A percentile compares a stretch with the other conserved stretches of the same genome.
Evolutionary conservation across 2,888 invertebrate genomes (phyloP).

Genomic region (Steinernema scapterisci): DNA sequence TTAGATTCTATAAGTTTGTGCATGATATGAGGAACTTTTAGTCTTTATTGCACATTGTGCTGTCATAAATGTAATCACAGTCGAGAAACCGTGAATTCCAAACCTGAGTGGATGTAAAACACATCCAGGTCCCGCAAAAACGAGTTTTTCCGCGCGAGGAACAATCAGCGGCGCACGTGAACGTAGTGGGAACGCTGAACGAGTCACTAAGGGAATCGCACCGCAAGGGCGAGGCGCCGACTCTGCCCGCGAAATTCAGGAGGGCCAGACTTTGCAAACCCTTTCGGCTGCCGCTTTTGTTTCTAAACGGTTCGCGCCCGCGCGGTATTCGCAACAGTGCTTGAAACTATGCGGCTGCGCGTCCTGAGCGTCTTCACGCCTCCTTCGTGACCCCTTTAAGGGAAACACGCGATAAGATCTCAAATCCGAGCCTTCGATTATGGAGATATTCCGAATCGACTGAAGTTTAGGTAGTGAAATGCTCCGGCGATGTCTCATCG

Average conservation of each 20-base stretch:
- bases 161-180: slow-evolving; percentile 23
- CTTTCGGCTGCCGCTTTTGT: not conserved
- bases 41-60: not conserved
- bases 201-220: not conserved
- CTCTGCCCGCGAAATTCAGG: too few relatives aligned
- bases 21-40: too few relatives aligned
- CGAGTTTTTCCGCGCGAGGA: slow-evolving; percentile 30
- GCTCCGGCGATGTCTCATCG: slow-evolving; percentile 27
- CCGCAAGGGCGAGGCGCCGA: slow-evolving; percentile 4
- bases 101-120: slow-evolving; percentile 13
- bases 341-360: too few relatives aligned
- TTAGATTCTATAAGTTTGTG: too few relatives aligned
- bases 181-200: not conserved
- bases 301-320: too few relatives aligned
- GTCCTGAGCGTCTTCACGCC: not conserved
- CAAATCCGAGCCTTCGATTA: not conserved
- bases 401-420: slow-evolving; percentile 22
- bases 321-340: too few relatives aligned
- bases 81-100: not conserved
- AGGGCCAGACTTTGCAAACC: not conserved
- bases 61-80: not conserved
- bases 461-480: slow-evolving; percentile 30
- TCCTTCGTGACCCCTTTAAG: slow-evolving; percentile 29
- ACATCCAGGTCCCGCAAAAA: slow-evolving; percentile 6
- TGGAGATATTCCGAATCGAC: not conserved